Conservation (phyloP, 2,888 invertebrate species). For the Synanthedon tipuliformis region DNA sequence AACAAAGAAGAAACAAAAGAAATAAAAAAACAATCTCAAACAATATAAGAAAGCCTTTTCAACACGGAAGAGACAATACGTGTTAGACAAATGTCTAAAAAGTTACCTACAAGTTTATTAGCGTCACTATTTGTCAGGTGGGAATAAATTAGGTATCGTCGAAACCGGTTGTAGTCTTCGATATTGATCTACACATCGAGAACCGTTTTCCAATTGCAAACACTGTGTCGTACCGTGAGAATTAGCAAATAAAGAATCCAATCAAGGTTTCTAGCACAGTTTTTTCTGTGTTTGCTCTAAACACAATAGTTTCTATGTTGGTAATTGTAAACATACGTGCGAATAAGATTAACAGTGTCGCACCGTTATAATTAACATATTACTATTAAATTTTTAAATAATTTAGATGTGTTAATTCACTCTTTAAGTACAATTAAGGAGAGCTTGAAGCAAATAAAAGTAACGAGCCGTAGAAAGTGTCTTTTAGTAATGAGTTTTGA, state of each 20-base stretch:
- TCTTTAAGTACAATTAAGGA: neutral
- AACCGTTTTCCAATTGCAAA: neutral
- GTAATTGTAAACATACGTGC: slow-evolving; percentile 4
- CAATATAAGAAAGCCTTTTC: no score
- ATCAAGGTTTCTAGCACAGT: neutral
- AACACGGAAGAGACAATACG: no score
- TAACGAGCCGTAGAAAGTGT: neutral
- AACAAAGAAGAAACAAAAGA: no score
- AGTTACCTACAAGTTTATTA: no score
- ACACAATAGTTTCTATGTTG: neutral
- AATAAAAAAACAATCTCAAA: no score
- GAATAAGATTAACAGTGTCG: slow-evolving; percentile 6
- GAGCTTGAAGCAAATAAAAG: neutral
- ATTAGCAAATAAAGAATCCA: neutral
- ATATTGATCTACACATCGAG: neutral
- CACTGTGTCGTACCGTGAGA: neutral
- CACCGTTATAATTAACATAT: slow-evolving; percentile 5
- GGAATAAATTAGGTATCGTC: neutral
- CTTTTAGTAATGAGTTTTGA: no score
- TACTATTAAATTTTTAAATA: neutral
- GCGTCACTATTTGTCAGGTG: no score
- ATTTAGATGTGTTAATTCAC: neutral
- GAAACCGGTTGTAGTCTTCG: neutral
- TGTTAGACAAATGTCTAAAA: no score
- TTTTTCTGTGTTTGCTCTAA: neutral